Conservation (phyloP, 1,140 invertebrate genomes). For the Physella acuta region DNA sequence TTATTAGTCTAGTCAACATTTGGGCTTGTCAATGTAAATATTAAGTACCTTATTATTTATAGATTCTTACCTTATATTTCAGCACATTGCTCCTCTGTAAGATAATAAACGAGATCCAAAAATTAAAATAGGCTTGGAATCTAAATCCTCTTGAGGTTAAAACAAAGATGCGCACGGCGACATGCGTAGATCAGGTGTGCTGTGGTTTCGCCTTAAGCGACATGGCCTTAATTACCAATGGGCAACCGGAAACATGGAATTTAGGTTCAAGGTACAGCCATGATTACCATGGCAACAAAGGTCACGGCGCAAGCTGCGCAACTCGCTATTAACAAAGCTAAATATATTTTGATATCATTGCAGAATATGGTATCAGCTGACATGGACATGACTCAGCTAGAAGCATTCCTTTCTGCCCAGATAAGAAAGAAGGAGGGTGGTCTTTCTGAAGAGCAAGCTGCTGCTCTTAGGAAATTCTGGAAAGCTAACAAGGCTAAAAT, state of each 20-base stretch:
- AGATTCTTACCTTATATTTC: no score
- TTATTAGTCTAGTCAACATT: no score
- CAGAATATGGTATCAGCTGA: conserved; percentile 56
- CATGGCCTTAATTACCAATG: neutral
- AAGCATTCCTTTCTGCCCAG: conserved; percentile 55
- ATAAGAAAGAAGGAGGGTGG: conserved; percentile 49
- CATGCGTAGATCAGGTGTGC: neutral
- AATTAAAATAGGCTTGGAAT: no score
- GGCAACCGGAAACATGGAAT: neutral
- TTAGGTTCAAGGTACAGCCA: neutral
- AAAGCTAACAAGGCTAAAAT: conserved; percentile 55
- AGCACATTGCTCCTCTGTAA: no score
- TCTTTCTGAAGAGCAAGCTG: conserved; percentile 53
- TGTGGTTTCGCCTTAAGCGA: neutral
- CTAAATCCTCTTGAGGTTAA: neutral
- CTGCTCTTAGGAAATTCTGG: conserved; percentile 55
- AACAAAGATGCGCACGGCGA: neutral
- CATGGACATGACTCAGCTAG: conserved; percentile 57
- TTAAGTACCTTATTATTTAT: no score
- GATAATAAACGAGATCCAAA: no score
- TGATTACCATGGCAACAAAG: neutral
- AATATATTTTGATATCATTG: conserved; percentile 22
- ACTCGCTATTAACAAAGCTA: no score
- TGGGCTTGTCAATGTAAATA: no score
- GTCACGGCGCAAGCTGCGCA: no score